phyloP scores from a whole-genome alignment of 2,888 invertebrate species.

The Acleris sparsana region DNA sequence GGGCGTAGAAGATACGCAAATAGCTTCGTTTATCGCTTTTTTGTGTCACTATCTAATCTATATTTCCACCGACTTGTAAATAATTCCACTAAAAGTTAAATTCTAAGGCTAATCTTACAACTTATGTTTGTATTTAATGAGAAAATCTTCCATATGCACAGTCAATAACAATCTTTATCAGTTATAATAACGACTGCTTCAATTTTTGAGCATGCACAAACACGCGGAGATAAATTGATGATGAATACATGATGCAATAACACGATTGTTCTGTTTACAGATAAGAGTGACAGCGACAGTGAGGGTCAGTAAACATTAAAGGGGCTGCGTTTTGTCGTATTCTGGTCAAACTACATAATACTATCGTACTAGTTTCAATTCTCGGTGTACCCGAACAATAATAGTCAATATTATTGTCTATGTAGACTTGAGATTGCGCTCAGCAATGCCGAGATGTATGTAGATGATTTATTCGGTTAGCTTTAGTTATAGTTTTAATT shows the following conservation, averaged over 20 bases:
- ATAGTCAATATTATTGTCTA: conserved; percentile 54
- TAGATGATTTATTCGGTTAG: conserved; percentile 73
- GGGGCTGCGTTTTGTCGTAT: conserved; percentile 74
- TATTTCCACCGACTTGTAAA: conserved; percentile 3
- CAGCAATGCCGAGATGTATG: conserved; percentile 47
- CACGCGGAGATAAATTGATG: conserved; percentile 31
- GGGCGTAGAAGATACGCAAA: not conserved
- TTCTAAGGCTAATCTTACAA: not conserved
- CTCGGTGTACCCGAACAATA: conserved; percentile 60
- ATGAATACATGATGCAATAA: conserved; percentile 41
- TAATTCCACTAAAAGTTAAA: conserved; percentile 4
- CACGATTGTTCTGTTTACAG: conserved; percentile 81
- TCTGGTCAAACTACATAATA: conserved; percentile 82
- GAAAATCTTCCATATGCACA: conserved; percentile 17
- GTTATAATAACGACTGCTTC: conserved; percentile 9
- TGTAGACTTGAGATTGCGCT: conserved; percentile 31
- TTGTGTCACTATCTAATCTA: conserved; percentile 20
- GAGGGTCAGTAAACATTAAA: conserved; percentile 90
- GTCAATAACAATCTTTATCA: conserved; percentile 31
- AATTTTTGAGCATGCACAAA: conserved; percentile 44
- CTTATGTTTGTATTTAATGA: conserved; percentile 6
- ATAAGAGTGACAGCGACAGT: conserved; percentile 97
- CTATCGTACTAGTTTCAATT: conserved; percentile 70
- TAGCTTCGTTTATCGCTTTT: conserved; percentile 24
- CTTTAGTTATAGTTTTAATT: conserved; percentile 62